Evolutionary conservation across 1,140 invertebrate species (phyloP), one percentile per base, ranked within the genome.

Genomic region (Sarcophaga bullata): DNA sequence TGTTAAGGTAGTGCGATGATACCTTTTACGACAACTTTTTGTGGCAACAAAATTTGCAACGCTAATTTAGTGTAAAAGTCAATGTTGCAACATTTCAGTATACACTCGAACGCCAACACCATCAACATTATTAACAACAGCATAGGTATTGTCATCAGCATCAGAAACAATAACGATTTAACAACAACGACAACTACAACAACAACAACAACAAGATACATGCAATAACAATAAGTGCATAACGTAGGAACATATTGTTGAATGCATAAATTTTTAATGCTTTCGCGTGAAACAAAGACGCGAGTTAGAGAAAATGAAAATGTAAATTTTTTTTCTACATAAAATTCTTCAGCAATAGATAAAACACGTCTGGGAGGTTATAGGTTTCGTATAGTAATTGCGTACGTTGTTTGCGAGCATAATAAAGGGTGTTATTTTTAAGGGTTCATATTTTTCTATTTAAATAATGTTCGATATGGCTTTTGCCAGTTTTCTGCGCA

Each of bases 1-100:
- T 78, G 17, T 25, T 50, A 50, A n/a, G 80, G 52, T 78, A 78
- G n/a, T 78, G 75, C 49, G 25, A 37, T 37, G 25, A 37, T 37
- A 37, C 25, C n/a, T 37, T 37, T 37, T 72, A 81, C 82, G 82
- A 83, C 80, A 73, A 83, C 82, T 83, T 81, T 37, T 83, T 83
- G 81, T 58, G 75, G 81, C 73, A 82, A 84, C 81, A 84, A 80
- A n/a, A 82, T 84, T 84, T 84, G 80, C 83, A 84, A 82, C 83
- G 83, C 83, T 84, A 84, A 84, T 84, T 84, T 84, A 76, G 75
- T 81, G 76, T 80, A 84, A 84, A 81, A 52, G 49, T 82, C 75
- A 78, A 50, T 52, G 75, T 78, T 78, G 48, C 25, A 50, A 78
- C 15, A 80, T 25, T 37, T 1, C 25, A 37, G 25, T 37, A 76